A percentile compares a stretch with the other conserved stretches of the same genome.
These are phyloP conservation scores for Ceratina australensis DNA, from an alignment of 1,140 invertebrate species.

Conservation along the genomic window DNA sequence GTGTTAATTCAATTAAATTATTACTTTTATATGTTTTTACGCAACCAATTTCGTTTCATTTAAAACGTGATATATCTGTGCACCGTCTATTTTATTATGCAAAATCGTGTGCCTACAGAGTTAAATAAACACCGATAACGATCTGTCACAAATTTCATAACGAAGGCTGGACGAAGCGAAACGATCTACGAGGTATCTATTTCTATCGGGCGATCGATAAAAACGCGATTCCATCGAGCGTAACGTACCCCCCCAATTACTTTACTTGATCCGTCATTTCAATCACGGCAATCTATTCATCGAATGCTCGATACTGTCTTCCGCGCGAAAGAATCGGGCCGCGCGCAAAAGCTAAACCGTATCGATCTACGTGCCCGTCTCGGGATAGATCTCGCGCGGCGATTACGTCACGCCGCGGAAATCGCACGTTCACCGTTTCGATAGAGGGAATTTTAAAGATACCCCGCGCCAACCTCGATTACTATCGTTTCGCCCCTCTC, in stretches of 20 bases:
- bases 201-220: too few relatives aligned
- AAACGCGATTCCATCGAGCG: neutral
- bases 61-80: too few relatives aligned
- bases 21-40: too few relatives aligned
- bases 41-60: too few relatives aligned
- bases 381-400: neutral
- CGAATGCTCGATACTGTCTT: neutral
- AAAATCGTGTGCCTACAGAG: too few relatives aligned
- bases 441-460: conserved; percentile 20
- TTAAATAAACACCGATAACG: too few relatives aligned
- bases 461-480: conserved; percentile 16
- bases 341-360: too few relatives aligned
- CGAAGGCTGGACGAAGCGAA: too few relatives aligned
- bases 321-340: neutral
- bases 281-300: conserved; percentile 6
- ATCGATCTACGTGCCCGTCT: neutral
- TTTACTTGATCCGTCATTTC: neutral
- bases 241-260: neutral
- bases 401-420: conserved; percentile 22
- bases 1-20: too few relatives aligned
- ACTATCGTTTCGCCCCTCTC: conserved; percentile 32
- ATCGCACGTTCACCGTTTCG: conserved; percentile 3
- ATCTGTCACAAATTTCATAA: too few relatives aligned
- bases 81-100: too few relatives aligned
- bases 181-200: too few relatives aligned